Evolutionary conservation across 1,140 invertebrate genomes (phyloP).

Genomic region (Drosophila biarmipes): DNA sequence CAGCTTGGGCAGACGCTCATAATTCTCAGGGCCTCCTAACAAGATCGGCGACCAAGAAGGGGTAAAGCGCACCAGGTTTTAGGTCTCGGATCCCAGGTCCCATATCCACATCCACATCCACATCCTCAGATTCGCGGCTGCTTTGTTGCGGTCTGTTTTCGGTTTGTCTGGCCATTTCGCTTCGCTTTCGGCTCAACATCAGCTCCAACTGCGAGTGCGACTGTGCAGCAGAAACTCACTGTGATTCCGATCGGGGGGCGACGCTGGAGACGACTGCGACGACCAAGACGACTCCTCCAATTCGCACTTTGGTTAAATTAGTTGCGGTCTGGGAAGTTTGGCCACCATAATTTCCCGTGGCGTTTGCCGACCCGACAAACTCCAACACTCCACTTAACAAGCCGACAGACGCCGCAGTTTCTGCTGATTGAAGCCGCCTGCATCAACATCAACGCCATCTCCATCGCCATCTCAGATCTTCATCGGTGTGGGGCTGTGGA

Average conservation of each 20-base stretch:
- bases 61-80: neutral
- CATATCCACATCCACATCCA: slow-evolving; percentile 7
- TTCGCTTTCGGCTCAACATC: slow-evolving; percentile 67
- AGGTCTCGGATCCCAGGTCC: slow-evolving; percentile 21
- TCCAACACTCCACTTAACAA: slow-evolving; percentile 62
- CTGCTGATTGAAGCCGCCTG: slow-evolving; percentile 77
- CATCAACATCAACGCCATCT: slow-evolving; percentile 55
- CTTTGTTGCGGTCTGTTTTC: slow-evolving; percentile 79
- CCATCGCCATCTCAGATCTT: slow-evolving; percentile 70
- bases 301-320: slow-evolving; percentile 83
- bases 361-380: slow-evolving; percentile 79
- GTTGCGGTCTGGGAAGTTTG: slow-evolving; percentile 82
- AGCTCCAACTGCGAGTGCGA: slow-evolving; percentile 30
- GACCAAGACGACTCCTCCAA: slow-evolving; percentile 65
- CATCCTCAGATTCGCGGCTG: slow-evolving; percentile 51
- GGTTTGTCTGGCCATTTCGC: slow-evolving; percentile 69
- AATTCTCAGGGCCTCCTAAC: slow-evolving; percentile 70
- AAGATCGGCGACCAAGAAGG: slow-evolving; percentile 25
- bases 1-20: slow-evolving; percentile 76
- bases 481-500: slow-evolving; percentile 34
- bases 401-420: slow-evolving; percentile 50
- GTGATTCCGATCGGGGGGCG: slow-evolving; percentile 70
- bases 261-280: neutral
- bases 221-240: slow-evolving; percentile 23
- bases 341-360: slow-evolving; percentile 83